A percentile compares a stretch with the other conserved stretches of the same genome.
phyloP scores from a whole-genome alignment of 92 coral and sea anemone species.

The Epizoanthus fatuus region DNA sequence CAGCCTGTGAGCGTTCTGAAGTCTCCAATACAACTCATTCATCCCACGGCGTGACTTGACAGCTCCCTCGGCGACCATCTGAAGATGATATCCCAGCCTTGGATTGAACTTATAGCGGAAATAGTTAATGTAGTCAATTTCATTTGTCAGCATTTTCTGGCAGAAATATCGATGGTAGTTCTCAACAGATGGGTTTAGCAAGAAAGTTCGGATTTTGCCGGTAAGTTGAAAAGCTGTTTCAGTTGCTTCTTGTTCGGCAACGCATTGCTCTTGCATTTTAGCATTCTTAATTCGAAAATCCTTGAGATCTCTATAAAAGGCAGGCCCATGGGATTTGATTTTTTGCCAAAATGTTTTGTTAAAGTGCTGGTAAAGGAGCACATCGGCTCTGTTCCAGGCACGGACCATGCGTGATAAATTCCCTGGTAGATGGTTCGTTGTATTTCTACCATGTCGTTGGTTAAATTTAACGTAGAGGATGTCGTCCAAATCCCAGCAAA shows the following conservation, averaged over 20 bases:
- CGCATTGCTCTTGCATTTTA: constrained; percentile 75
- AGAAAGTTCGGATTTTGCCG: constrained; percentile 74
- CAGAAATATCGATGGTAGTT: constrained; percentile 88
- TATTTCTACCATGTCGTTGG: constrained; percentile 71
- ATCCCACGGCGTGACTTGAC: background rate
- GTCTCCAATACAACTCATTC: constrained; percentile 27
- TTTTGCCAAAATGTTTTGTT: constrained; percentile 94
- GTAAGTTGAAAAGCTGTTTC: constrained; percentile 80
- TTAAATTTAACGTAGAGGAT: constrained; percentile 89
- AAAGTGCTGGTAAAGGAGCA: constrained; percentile 83
- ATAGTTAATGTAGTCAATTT: constrained; percentile 86
- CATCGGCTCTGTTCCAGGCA: constrained; percentile 92
- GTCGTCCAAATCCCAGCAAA: constrained; percentile 96
- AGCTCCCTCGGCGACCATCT: constrained; percentile 29
- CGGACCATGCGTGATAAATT: constrained; percentile 66
- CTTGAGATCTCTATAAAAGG: constrained; percentile 80
- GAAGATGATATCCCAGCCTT: constrained; percentile 78
- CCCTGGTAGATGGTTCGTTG: constrained; percentile 41
- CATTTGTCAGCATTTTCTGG: constrained; percentile 91
- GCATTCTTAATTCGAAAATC: constrained; percentile 81
- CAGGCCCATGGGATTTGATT: constrained; percentile 81
- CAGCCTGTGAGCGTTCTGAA: background rate
- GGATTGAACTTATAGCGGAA: constrained; percentile 90
- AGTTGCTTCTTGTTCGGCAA: constrained; percentile 74
- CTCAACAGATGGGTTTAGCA: constrained; percentile 76